phyloP scores from a whole-genome alignment of 2,113 vertebrate genomes.

The Hoplias malabaricus region DNA sequence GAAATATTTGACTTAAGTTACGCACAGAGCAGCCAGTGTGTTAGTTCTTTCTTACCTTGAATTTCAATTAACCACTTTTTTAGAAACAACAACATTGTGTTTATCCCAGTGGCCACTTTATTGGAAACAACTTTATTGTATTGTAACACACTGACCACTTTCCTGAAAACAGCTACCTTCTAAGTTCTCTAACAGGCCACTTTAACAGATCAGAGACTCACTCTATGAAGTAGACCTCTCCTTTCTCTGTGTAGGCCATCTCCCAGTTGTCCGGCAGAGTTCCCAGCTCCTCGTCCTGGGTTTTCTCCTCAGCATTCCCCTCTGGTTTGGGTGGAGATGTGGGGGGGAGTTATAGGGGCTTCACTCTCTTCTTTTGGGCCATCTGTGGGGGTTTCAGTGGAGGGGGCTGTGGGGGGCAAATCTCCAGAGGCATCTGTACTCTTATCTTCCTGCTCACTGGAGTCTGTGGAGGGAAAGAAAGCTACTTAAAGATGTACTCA shows the following conservation, averaged over 20 bases:
- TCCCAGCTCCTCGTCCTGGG: slow-evolving; percentile 84
- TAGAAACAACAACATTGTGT: too few relatives aligned
- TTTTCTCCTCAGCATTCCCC: background rate
- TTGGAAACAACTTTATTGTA: too few relatives aligned
- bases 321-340: slow-evolving; percentile 41
- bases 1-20: too few relatives aligned
- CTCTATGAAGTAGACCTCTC: slow-evolving; percentile 99
- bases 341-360: slow-evolving; percentile 74
- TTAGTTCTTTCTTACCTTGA: too few relatives aligned
- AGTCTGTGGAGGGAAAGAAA: slow-evolving; percentile 75
- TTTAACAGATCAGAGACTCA: slow-evolving; percentile 70
- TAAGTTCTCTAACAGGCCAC: background rate
- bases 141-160: too few relatives aligned
- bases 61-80: too few relatives aligned
- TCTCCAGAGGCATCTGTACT: slow-evolving; percentile 85
- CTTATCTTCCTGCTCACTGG: slow-evolving; percentile 95
- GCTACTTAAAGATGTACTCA: background rate
- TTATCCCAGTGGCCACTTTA: too few relatives aligned
- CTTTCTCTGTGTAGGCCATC: slow-evolving; percentile 99
- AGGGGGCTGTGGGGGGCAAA: slow-evolving; percentile 67
- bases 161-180: too few relatives aligned
- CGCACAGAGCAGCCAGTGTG: too few relatives aligned
- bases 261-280: slow-evolving; percentile 97
- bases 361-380: slow-evolving; percentile 80
- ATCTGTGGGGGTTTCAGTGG: slow-evolving; percentile 79